A percentile compares a stretch with the other conserved stretches of the same genome.
Conservation (phyloP, 35 echinoderm and acorn worm species). For the Ophioderma brevispina region DNA sequence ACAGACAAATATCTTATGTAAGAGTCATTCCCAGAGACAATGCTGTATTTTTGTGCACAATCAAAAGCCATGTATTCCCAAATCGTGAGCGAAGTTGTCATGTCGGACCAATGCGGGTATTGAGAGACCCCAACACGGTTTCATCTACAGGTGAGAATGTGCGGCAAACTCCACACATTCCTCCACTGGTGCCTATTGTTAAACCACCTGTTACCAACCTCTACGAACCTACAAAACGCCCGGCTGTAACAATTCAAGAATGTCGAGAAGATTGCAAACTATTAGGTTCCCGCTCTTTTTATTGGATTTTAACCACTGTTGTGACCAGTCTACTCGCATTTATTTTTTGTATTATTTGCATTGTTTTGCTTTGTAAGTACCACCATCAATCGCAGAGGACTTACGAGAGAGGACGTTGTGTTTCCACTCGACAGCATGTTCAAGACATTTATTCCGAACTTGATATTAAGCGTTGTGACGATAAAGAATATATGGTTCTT, state of each 20-base stretch:
- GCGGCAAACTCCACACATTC: background rate
- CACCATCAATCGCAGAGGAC: background rate
- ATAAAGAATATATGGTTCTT: slow-evolving; percentile 7
- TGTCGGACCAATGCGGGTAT: background rate
- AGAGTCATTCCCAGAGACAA: background rate
- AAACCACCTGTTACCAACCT: background rate
- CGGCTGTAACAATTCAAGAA: background rate
- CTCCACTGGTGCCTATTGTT: background rate
- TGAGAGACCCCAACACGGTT: background rate
- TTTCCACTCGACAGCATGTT: background rate
- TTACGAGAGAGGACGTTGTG: slow-evolving; percentile 1
- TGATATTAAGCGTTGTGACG: background rate
- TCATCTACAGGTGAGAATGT: background rate
- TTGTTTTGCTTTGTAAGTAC: background rate
- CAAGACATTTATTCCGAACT: slow-evolving; percentile 10
- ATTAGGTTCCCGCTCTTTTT: slow-evolving; percentile 8
- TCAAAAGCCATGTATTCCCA: background rate
- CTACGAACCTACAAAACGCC: background rate
- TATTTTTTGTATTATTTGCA: background rate
- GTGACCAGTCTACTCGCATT: background rate
- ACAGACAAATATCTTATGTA: background rate
- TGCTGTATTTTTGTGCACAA: background rate
- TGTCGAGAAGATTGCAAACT: background rate
- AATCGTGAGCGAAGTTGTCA: background rate
- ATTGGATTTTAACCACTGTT: background rate